A percentile compares a stretch with the other conserved stretches of the same genome.
These are phyloP conservation scores for Altica lythri DNA, from an alignment of 2,888 invertebrate species.

Conservation along the genomic window DNA sequence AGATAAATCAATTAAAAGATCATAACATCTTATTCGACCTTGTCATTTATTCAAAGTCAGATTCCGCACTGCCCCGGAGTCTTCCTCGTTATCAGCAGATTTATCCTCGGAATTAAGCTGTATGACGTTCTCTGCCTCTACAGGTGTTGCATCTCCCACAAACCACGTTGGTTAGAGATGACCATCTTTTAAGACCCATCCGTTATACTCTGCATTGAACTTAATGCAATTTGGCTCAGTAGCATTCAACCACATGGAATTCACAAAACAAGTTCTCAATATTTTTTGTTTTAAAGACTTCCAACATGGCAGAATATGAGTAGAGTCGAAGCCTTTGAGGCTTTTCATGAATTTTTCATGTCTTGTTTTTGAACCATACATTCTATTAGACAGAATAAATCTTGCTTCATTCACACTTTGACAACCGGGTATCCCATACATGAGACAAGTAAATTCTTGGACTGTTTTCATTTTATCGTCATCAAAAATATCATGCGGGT, in stretches of 20 bases:
- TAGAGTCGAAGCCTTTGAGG: conserved; percentile 1
- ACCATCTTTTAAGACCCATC: not conserved
- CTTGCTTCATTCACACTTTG: conserved; percentile 1
- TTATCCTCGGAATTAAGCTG: no score
- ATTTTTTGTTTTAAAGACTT: conserved; percentile 23
- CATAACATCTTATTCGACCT: no score
- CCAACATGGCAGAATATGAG: conserved; percentile 5
- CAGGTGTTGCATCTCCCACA: not conserved
- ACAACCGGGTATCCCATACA: no score
- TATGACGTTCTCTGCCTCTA: no score
- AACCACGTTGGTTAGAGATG: not conserved
- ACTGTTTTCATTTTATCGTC: not conserved
- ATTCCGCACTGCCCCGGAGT: no score
- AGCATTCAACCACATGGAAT: conserved; percentile 11
- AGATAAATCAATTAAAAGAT: no score
- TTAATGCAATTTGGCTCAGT: not conserved
- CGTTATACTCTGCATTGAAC: not conserved
- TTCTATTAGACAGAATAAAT: conserved; percentile 1
- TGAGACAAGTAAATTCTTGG: conserved; percentile 1
- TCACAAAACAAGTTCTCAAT: conserved; percentile 8
- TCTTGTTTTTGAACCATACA: not conserved
- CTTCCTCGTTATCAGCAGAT: no score
- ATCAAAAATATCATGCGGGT: not conserved
- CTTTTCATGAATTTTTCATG: conserved; percentile 2
- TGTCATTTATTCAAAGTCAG: no score